Percentiles rank a stretch among this genome's conserved stretches.
Conservation (phyloP, 1,140 invertebrate genomes). For the Akabosia matsudoensis region DNA sequence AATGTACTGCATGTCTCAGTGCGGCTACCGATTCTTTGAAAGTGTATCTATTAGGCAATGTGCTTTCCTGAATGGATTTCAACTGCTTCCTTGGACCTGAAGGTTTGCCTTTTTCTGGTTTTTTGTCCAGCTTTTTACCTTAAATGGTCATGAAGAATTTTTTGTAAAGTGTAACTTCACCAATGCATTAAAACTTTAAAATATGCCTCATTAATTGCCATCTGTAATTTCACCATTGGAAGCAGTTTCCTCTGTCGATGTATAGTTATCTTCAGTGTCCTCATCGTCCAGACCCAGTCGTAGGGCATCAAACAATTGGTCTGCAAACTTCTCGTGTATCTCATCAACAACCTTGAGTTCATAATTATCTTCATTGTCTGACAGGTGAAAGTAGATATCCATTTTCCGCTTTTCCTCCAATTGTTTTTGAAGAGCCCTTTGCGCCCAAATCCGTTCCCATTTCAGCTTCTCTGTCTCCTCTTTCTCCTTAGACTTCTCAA, state of each 20-base stretch:
- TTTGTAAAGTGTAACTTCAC: no score
- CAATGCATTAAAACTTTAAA: no score
- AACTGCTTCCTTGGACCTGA: no score
- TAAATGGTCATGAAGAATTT: no score
- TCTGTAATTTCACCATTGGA: no score
- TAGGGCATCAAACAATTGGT: not conserved
- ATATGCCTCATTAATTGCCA: no score
- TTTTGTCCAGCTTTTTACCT: no score
- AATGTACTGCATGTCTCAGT: not conserved
- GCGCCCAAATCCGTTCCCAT: constrained; percentile 20
- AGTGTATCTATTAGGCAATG: no score
- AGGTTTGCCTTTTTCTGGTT: no score
- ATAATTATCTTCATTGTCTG: not conserved
- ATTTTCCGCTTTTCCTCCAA: not conserved
- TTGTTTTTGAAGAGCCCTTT: not conserved
- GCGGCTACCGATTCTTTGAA: no score
- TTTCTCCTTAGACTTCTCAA: not conserved
- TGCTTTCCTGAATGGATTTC: no score
- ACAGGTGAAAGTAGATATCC: not conserved
- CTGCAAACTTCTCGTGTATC: not conserved
- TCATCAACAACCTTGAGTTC: not conserved
- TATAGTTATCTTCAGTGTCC: not conserved
- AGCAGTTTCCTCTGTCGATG: no score
- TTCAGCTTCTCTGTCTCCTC: constrained; percentile 13
- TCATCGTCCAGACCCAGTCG: not conserved